phyloP scores from a whole-genome alignment of 2,888 invertebrate species.

The Piscicola geometra region DNA sequence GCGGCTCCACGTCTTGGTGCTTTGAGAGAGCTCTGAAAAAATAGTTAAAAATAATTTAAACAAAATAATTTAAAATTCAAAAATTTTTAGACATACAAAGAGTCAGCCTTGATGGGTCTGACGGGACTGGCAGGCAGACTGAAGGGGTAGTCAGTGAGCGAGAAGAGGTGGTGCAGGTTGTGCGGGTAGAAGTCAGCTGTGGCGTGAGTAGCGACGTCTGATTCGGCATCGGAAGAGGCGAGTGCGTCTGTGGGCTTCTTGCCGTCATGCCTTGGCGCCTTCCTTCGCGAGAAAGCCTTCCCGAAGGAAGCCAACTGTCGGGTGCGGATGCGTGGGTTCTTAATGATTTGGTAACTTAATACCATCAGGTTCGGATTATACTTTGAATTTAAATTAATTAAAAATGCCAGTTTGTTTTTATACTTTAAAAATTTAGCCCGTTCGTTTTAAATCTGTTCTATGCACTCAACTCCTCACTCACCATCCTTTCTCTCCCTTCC shows the following conservation, averaged over 20 bases:
- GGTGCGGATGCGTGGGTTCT: too few species aligned
- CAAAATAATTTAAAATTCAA: neutral
- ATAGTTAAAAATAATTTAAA: neutral
- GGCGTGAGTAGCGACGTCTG: neutral
- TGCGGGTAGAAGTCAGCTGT: neutral
- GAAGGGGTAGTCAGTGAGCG: slow-evolving; percentile 33
- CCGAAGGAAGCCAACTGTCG: slow-evolving; percentile 84
- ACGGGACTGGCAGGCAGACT: slow-evolving; percentile 39
- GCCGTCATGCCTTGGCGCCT: too few species aligned
- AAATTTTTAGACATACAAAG: too few species aligned
- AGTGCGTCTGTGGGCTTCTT: slow-evolving; percentile 54
- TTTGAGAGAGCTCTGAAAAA: neutral
- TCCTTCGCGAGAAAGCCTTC: slow-evolving; percentile 80
- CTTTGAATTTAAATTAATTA: too few species aligned
- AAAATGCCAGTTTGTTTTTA: too few species aligned
- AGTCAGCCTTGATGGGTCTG: slow-evolving; percentile 40
- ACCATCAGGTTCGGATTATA: too few species aligned
- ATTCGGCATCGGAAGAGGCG: slow-evolving; percentile 48
- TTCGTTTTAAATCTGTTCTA: too few species aligned
- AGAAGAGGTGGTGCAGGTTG: slow-evolving; percentile 45
- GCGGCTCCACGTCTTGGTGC: slow-evolving; percentile 4
- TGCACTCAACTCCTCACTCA: too few species aligned
- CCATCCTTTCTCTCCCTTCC: too few species aligned
- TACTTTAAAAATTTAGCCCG: too few species aligned
- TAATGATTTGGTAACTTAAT: too few species aligned